Conservation (phyloP, 2,113 vertebrate genomes). For the Leptodactylus fuscus region DNA sequence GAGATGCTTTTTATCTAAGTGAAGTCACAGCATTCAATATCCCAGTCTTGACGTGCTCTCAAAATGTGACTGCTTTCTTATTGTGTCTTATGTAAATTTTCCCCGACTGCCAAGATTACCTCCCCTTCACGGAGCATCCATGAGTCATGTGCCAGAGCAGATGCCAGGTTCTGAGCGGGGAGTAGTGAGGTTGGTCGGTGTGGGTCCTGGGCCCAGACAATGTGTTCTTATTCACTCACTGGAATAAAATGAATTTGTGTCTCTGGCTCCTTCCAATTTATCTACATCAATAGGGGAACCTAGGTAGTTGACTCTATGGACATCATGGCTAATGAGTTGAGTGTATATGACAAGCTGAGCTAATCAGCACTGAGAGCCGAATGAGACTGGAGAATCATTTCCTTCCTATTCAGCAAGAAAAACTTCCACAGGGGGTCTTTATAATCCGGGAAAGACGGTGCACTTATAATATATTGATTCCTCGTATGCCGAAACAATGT, state of each 20-base stretch:
- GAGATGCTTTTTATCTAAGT: slow-evolving; percentile 36
- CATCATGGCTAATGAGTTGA: slow-evolving; percentile 53
- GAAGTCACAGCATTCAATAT: slow-evolving; percentile 38
- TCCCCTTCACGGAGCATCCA: slow-evolving; percentile 38
- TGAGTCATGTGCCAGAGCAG: slow-evolving; percentile 45
- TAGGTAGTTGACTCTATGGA: slow-evolving; percentile 44
- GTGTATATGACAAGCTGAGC: slow-evolving; percentile 57
- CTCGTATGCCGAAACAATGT: slow-evolving; percentile 8
- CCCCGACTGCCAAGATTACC: slow-evolving; percentile 49
- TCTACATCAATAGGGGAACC: slow-evolving; percentile 52
- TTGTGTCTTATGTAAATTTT: slow-evolving; percentile 58
- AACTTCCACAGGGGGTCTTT: background rate
- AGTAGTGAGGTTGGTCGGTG: slow-evolving; percentile 20
- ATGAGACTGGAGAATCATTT: slow-evolving; percentile 27
- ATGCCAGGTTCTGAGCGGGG: slow-evolving; percentile 44
- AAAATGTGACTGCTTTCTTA: slow-evolving; percentile 49
- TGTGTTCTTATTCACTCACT: slow-evolving; percentile 34
- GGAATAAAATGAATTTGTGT: slow-evolving; percentile 29
- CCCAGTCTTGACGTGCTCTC: slow-evolving; percentile 18
- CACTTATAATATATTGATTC: slow-evolving; percentile 32
- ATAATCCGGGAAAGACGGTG: background rate
- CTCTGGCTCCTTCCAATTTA: slow-evolving; percentile 37
- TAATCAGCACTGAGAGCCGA: slow-evolving; percentile 51
- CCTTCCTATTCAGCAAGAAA: slow-evolving; percentile 18
- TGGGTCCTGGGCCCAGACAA: background rate